A percentile compares a stretch with the other conserved stretches of the same genome.
Conservation (phyloP, 2,113 vertebrate species). For the Coptodon bakossiorum region DNA sequence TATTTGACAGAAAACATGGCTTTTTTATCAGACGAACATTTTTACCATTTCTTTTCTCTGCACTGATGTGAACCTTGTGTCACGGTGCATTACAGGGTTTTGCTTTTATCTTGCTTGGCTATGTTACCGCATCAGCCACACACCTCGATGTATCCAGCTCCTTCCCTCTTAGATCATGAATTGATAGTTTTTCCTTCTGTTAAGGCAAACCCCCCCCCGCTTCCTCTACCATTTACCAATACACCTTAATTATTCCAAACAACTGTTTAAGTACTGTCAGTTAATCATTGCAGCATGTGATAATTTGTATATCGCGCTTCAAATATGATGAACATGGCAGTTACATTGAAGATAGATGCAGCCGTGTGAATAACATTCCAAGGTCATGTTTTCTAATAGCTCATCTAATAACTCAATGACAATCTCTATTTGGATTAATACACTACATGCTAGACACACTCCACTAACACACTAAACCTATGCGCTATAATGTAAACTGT, state of each 20-base stretch:
- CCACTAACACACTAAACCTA: not conserved
- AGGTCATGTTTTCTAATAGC: not conserved
- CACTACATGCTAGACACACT: not conserved
- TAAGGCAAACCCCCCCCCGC: not conserved
- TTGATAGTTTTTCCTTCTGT: slow-evolving; percentile 6
- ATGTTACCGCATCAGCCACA: slow-evolving; percentile 10
- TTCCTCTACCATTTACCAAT: not conserved
- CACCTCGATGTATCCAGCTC: slow-evolving; percentile 10
- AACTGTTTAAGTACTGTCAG: not conserved
- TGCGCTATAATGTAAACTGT: not conserved
- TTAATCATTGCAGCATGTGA: not conserved
- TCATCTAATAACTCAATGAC: not conserved
- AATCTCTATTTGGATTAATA: not conserved
- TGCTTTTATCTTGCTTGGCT: slow-evolving; percentile 70
- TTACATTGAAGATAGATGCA: not conserved
- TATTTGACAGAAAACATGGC: slow-evolving; percentile 73
- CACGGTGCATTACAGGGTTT: slow-evolving; percentile 69
- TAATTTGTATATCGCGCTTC: not conserved
- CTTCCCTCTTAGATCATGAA: not conserved
- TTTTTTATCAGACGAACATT: slow-evolving; percentile 69
- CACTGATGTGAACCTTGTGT: slow-evolving; percentile 66
- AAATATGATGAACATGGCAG: not conserved
- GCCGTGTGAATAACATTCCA: not conserved
- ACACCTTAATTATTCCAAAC: not conserved
- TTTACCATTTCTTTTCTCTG: slow-evolving; percentile 58